phyloP scores from a whole-genome alignment of 2,888 invertebrate genomes.

The Yponomeuta malinellus region DNA sequence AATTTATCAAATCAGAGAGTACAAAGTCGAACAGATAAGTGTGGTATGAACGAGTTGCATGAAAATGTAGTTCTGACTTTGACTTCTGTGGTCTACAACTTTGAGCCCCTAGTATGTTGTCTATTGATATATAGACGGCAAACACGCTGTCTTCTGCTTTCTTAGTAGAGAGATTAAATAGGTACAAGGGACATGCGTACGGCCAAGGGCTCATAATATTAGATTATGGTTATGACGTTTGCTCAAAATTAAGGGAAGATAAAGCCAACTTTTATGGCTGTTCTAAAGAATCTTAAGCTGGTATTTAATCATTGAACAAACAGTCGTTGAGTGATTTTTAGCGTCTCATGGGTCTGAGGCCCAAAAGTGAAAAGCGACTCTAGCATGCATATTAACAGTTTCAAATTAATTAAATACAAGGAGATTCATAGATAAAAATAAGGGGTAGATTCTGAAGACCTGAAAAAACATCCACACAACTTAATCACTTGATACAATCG shows the following conservation, averaged over 20 bases:
- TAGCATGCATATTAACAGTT: too few species aligned
- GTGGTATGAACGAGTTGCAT: too few species aligned
- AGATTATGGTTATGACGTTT: slow-evolving; percentile 27
- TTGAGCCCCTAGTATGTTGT: slow-evolving; percentile 16
- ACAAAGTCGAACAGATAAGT: too few species aligned
- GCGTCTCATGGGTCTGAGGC: not conserved
- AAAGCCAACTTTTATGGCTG: not conserved
- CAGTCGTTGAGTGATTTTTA: not conserved
- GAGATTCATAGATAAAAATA: too few species aligned
- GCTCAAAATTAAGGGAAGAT: slow-evolving; percentile 11
- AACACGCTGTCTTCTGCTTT: slow-evolving; percentile 24
- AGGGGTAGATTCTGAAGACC: too few species aligned
- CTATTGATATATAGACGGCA: slow-evolving; percentile 64
- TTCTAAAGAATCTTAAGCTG: not conserved
- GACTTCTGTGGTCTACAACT: not conserved
- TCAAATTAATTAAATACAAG: too few species aligned
- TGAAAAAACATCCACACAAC: too few species aligned
- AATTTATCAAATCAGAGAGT: too few species aligned
- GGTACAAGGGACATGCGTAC: slow-evolving; percentile 31
- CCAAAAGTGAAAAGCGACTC: too few species aligned
- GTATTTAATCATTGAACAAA: not conserved
- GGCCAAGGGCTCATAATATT: not conserved
- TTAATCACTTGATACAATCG: slow-evolving; percentile 41
- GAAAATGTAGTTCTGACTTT: not conserved
- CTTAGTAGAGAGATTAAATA: slow-evolving; percentile 48